Evolutionary conservation across 2,113 vertebrate species (phyloP), one percentile per base, ranked within the genome.

Genomic region (Emydocephalus ijimae): DNA sequence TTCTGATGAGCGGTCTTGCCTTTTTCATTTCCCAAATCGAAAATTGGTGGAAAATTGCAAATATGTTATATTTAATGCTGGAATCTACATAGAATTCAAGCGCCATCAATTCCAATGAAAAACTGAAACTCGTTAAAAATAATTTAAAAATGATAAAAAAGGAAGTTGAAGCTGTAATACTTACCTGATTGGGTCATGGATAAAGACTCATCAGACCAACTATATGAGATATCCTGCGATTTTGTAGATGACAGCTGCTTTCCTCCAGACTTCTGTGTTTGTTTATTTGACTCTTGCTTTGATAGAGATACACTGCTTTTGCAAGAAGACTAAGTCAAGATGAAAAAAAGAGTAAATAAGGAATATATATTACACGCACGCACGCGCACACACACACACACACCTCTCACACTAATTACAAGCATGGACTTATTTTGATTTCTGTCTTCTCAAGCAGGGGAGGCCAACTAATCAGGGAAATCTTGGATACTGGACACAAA

Each of bases 151-250:
- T 15, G n/a, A 15, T 69, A n/a, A 15, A 69, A 64, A 69, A 69
- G 43, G 69, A 89, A n/a, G 12, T 54, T 12, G 87, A 54, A 88
- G 23, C 87, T 48, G 9, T 59, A 50, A 94, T 90, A 95, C 97
- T 98, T 97, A 99, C 99, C 99, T 93, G 98, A 98, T 74, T 98
- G 98, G 23, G 97, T 98, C 96, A 98, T 94, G 69, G 98, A 97
- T 3, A 97, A 96, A 87, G 98, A 98, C 88, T 99, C 98, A 95
- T 98, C 96, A 95, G 97, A 98, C 97, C 97, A 98, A 95, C 97
- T 98, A 11, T 96, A 96, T 92, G 96, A 97, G 29, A 95, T 87
- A 2, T 98, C 97, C n/a, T 97, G 93, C 85, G 97, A 98, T 94
- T 95, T 98, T 94, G 96, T 90, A 89, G 97, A 95, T 45, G 97